These are phyloP conservation scores for Aleiodes leptofemur DNA, from an alignment of 2,888 invertebrate genomes.

Conservation along the genomic window DNA sequence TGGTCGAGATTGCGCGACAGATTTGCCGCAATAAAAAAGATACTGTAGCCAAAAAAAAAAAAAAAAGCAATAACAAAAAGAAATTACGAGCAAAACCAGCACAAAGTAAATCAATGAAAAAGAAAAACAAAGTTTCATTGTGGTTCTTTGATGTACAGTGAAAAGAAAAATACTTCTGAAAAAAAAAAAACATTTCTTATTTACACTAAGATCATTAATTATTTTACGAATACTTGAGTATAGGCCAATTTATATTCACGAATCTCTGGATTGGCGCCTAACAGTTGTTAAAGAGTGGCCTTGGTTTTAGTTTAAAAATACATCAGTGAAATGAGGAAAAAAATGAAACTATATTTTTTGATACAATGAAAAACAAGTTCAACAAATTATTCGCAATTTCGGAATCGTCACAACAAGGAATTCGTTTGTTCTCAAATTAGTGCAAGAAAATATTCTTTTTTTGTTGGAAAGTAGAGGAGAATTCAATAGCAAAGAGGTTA, in stretches of 20 bases:
- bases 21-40: slow-evolving; percentile 34
- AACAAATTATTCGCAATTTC: too few species aligned
- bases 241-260: slow-evolving; percentile 56
- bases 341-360: background rate
- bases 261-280: slow-evolving; percentile 50
- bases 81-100: background rate
- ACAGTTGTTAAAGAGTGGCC: slow-evolving; percentile 20
- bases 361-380: background rate
- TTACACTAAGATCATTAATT: slow-evolving; percentile 52
- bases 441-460: background rate
- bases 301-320: slow-evolving; percentile 34
- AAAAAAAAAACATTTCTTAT: slow-evolving; percentile 11
- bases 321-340: slow-evolving; percentile 16
- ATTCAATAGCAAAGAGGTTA: too few species aligned
- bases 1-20: slow-evolving; percentile 37
- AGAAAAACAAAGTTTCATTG: background rate
- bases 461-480: background rate
- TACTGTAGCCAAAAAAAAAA: slow-evolving; percentile 5
- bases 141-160: slow-evolving; percentile 14
- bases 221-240: slow-evolving; percentile 57
- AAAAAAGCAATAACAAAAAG: background rate
- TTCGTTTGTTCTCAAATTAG: too few species aligned
- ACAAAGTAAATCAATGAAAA: slow-evolving; percentile 6
- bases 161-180: slow-evolving; percentile 10
- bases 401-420: background rate